These are phyloP conservation scores for Ectemnius continuus DNA, from an alignment of 2,888 invertebrate genomes.

Conservation along the genomic window DNA sequence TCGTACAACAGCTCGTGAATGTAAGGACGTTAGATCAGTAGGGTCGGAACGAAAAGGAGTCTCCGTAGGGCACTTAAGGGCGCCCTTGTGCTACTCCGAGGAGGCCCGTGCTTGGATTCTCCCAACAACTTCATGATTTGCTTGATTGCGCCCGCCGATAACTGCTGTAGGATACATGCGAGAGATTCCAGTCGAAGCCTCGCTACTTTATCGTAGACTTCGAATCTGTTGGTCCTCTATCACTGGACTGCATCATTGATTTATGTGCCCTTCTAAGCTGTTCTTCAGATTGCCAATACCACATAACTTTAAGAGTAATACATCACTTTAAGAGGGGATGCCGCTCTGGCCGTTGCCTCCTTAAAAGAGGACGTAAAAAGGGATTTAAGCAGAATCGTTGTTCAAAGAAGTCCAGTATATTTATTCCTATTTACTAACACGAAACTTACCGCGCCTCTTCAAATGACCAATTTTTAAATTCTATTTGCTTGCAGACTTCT, in stretches of 20 bases:
- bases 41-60: constrained; percentile 71
- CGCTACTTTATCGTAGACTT: constrained; percentile 40
- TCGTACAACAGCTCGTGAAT: constrained; percentile 65
- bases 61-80: constrained; percentile 75
- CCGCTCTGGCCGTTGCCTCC: too few relatives aligned
- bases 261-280: constrained; percentile 1
- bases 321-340: neutral
- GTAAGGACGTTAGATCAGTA: constrained; percentile 68
- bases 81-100: constrained; percentile 65
- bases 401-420: too few relatives aligned
- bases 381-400: too few relatives aligned
- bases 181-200: constrained; percentile 50
- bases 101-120: constrained; percentile 57
- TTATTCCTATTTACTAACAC: too few relatives aligned
- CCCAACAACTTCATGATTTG: constrained; percentile 74
- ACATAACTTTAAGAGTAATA: constrained; percentile 5
- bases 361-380: too few relatives aligned
- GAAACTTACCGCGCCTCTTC: too few relatives aligned
- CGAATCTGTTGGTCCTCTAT: constrained; percentile 29
- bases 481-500: too few relatives aligned
- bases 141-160: constrained; percentile 70
- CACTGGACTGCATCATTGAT: constrained; percentile 19
- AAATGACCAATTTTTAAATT: too few relatives aligned
- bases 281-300: neutral
- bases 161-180: constrained; percentile 56